A percentile compares a stretch with the other conserved stretches of the same genome.
Evolutionary conservation across 1,140 invertebrate species (phyloP).

Genomic region (Heterodera carotae): DNA sequence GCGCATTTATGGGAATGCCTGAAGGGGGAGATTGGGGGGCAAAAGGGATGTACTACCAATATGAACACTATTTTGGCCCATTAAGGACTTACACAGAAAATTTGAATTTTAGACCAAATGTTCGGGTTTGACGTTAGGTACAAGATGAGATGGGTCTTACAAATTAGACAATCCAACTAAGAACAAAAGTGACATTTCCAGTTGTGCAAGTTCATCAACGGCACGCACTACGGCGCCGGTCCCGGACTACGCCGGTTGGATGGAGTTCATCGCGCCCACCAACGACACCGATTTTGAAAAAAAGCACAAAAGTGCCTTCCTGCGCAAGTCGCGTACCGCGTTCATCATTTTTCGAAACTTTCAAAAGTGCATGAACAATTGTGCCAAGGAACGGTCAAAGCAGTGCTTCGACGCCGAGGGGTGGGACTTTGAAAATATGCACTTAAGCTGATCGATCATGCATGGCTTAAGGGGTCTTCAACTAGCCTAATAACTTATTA

Average conservation of each 20-base stretch:
- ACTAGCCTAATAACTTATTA: no score
- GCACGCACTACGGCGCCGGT: background rate
- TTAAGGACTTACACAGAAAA: no score
- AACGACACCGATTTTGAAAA: conserved; percentile 1
- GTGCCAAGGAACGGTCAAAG: conserved; percentile 16
- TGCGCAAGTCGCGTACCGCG: background rate
- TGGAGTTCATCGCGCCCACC: background rate
- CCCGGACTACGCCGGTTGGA: background rate
- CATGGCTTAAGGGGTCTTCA: no score
- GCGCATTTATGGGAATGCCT: background rate
- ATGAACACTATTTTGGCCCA: background rate
- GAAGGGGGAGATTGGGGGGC: no score
- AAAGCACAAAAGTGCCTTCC: conserved; percentile 7
- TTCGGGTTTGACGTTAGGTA: no score
- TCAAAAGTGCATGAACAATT: conserved; percentile 30
- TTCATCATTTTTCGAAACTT: conserved; percentile 27
- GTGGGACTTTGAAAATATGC: background rate
- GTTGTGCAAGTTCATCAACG: background rate
- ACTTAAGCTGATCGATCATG: no score
- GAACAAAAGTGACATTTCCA: no score
- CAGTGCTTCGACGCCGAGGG: conserved; percentile 16
- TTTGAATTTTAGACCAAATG: no score
- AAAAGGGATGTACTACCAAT: no score
- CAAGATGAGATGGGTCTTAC: no score
- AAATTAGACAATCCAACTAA: no score